Percentiles rank a stretch among this genome's conserved stretches.
These are phyloP conservation scores for Rotaria socialis DNA, from an alignment of 2,888 invertebrate species.

Conservation along the genomic window DNA sequence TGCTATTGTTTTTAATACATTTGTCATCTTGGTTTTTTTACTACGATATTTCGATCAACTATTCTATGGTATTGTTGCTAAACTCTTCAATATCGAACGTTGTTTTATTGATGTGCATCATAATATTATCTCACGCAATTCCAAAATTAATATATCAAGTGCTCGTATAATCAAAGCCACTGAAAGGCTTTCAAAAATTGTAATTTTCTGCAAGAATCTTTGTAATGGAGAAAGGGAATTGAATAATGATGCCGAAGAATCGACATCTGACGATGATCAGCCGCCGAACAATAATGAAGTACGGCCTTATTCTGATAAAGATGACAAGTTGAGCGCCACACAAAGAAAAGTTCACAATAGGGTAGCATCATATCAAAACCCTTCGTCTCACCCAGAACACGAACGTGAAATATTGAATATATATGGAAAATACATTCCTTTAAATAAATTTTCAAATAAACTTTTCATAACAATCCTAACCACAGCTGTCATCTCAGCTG, in stretches of 20 bases:
- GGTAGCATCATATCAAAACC: too few species aligned
- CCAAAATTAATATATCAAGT: background rate
- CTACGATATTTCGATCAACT: background rate
- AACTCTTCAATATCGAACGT: background rate
- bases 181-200: too few species aligned
- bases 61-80: background rate
- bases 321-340: too few species aligned
- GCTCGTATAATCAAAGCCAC: background rate
- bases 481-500: background rate
- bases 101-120: background rate
- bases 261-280: too few species aligned
- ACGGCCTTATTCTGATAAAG: too few species aligned
- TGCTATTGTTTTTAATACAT: background rate
- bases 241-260: too few species aligned
- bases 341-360: too few species aligned
- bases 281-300: too few species aligned
- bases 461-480: background rate
- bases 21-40: accelerated
- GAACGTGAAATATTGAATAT: background rate
- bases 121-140: background rate
- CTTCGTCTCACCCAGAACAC: background rate
- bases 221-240: too few species aligned
- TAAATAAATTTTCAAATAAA: background rate
- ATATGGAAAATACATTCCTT: background rate
- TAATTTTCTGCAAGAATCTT: too few species aligned